Base-by-base conservation (phyloP, 2,113 vertebrate genomes). In the Phrynosoma platyrhinos region DNA sequence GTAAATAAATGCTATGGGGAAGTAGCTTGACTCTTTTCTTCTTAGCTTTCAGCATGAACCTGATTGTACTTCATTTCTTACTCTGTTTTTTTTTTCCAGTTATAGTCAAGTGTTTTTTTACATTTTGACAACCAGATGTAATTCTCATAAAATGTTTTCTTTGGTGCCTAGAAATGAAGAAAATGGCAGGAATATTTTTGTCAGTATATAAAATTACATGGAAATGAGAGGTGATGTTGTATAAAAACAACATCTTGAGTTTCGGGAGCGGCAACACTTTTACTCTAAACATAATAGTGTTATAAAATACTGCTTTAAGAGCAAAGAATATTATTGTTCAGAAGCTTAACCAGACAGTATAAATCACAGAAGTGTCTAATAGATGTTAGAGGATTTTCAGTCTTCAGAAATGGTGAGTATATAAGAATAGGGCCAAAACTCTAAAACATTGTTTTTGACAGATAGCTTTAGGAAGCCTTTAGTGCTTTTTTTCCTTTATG, bases 61-160 rank as follows among this genome's bases (percentile, higher is more conserved):
- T 89, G 77, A 88, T 93, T 85, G 83, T 42, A 78, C 1, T 87
- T 80, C 68, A 36, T 84, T 83, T 95, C 86, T 93, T 94, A 83
- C 23, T 93, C 32, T 91, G 30, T 76, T 25, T 42, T 93, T 84
- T 90, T 88, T 3, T 18, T 14, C 47, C 27, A 88, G 85, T 42
- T 84, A 64, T 81, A 20, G 9, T 92, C 0, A 4, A 87, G 32
- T 85, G 8, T 58, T 62, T 62, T 4, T 62, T 62, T 18, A 25
- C 66, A 68, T 80, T n/a, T 91, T 62, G 72, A 72, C 82, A 58
- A 72, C 87, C 81, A 91, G 10, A 47, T 88, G 8, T 23, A 87
- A 72, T 78, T 91, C 87, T 85, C 77, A 85, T 88, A 76, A 87
- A 53, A 69, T 81, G 76, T 77, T 14, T 77, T 14, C 74, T 1